phyloP scores from a whole-genome alignment of 2,113 vertebrate genomes.

The Tringa solitaria region DNA sequence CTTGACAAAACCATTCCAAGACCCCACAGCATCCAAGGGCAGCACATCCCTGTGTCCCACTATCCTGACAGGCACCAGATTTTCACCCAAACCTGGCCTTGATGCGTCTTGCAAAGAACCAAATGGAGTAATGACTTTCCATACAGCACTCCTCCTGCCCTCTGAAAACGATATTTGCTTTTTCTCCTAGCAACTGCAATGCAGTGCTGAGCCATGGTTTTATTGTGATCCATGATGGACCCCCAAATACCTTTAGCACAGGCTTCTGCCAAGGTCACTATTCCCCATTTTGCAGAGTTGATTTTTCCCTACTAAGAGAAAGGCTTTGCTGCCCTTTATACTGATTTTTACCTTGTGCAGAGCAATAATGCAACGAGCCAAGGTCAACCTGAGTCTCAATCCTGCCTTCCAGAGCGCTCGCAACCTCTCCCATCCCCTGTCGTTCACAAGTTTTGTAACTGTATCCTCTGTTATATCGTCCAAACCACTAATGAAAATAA shows the following conservation, averaged over 20 bases:
- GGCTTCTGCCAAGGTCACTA: not conserved
- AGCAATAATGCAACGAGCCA: not conserved
- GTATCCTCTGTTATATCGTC: not conserved
- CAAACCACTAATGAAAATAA: slow-evolving; percentile 14
- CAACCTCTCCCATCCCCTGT: not conserved
- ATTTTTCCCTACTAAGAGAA: not conserved
- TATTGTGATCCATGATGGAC: rapidly evolving
- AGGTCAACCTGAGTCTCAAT: not conserved
- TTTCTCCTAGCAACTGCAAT: not conserved
- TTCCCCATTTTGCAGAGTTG: not conserved
- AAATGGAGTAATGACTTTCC: not conserved
- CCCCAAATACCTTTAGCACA: not conserved
- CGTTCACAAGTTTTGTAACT: not conserved
- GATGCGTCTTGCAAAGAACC: rapidly evolving
- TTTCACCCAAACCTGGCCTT: not conserved
- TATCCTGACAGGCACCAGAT: not conserved
- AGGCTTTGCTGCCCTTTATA: not conserved
- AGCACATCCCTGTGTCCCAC: not conserved
- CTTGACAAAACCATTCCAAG: not conserved
- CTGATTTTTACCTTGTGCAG: not conserved
- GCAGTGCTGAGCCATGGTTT: not conserved
- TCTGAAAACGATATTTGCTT: not conserved
- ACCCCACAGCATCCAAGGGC: not conserved
- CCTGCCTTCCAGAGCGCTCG: not conserved
- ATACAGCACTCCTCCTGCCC: not conserved